Evolutionary conservation across 2,888 invertebrate genomes (phyloP), one percentile per base, ranked within the genome.

Genomic region (Drosophila mimetica): DNA sequence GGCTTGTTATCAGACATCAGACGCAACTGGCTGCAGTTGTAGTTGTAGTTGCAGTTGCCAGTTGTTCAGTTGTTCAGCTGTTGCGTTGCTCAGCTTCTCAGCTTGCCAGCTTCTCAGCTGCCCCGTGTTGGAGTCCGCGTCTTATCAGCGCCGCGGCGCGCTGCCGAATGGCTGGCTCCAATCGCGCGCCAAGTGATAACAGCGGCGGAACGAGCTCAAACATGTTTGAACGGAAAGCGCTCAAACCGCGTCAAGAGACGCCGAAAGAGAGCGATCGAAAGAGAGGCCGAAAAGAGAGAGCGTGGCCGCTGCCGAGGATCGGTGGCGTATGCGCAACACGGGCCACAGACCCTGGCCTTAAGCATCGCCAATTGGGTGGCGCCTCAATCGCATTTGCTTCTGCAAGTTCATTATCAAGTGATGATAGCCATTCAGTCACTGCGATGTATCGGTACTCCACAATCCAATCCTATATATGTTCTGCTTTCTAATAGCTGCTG

Each of bases 401-500:
- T 22, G 22, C 25, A 25, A 25, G 25, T 25, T 25, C 25, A 25
- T 25, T 25, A 25, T 7, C 25, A 25, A 25, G 7, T 25, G 7
- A 25, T n/a, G n/a, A n/a, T n/a, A n/a, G n/a, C n/a, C n/a, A n/a
- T n/a, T n/a, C n/a, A n/a, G n/a, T n/a, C n/a, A n/a, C n/a, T n/a
- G n/a, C n/a, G n/a, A n/a, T n/a, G n/a, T n/a, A n/a, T n/a, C n/a
- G 65, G 73, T 53, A 65, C 20, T 41, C 16, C 28, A 28, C 28
- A 28, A 11, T 11, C 11, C 75, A 80, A 79, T n/a, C n/a, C n/a
- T n/a, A n/a, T n/a, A n/a, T n/a, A n/a, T 73, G 84, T 82, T 84
- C 82, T 82, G 82, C 81, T 82, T 82, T 82, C n/a, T n/a, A n/a
- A n/a, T n/a, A n/a, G n/a, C n/a, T n/a, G n/a, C n/a, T n/a, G n/a